These are phyloP conservation scores for Masticophis lateralis DNA, from an alignment of 2,797 vertebrate species.

Conservation along the genomic window DNA sequence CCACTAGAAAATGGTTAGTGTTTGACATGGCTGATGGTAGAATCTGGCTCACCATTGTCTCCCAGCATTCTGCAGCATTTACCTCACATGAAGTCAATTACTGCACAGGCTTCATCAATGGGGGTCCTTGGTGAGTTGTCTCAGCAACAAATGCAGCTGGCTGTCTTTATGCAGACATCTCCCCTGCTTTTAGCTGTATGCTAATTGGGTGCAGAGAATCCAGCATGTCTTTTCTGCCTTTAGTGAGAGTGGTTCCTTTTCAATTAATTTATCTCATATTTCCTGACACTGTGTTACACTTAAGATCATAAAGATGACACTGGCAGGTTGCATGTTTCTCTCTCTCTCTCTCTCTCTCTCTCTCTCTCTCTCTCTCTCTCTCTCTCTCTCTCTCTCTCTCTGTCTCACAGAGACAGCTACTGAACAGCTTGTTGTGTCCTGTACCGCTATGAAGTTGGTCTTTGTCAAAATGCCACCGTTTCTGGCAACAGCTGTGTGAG, in stretches of 20 bases:
- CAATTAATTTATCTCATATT: neutral
- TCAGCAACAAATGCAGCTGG: neutral
- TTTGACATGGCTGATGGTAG: neutral
- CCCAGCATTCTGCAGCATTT: neutral
- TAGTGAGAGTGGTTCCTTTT: neutral
- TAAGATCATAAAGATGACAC: neutral
- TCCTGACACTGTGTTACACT: neutral
- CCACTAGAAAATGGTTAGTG: neutral
- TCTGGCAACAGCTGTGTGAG: neutral
- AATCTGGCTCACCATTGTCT: neutral
- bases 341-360: accelerated
- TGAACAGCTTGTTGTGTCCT: neutral
- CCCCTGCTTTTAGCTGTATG: neutral
- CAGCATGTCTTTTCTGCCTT: neutral
- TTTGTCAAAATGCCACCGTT: neutral
- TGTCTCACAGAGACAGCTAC: neutral
- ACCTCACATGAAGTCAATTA: neutral
- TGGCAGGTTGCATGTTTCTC: neutral
- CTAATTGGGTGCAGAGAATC: neutral
- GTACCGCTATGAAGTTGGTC: neutral
- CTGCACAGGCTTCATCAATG: neutral
- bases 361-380: too few species aligned
- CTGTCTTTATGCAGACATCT: slow-evolving; percentile 9
- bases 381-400: neutral
- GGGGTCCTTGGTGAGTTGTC: neutral